Evolutionary conservation across 92 coral and sea anemone genomes (phyloP), one percentile per base, ranked within the genome.

Genomic region (Micromussa lordhowensis): DNA sequence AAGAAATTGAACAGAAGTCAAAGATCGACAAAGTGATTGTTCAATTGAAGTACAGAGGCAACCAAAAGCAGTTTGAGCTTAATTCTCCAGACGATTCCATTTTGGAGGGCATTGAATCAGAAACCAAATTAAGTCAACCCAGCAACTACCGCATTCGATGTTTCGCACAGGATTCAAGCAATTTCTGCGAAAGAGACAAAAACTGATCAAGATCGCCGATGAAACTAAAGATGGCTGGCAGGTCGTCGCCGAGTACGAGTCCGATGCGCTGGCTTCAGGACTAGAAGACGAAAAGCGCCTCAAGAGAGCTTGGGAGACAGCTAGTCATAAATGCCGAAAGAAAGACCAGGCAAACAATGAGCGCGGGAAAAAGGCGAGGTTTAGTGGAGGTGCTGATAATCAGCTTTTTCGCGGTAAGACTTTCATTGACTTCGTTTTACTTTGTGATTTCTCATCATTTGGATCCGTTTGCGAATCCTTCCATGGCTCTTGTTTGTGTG

Each of bases 11-110:
- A 55, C 28, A 64, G 55, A 85, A 76, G 12, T 7, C 49, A 19
- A 85, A 85, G 79, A 78, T 34, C 19, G 59, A 54, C 59, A 17
- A 54, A 8, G 59, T 8, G 0, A 17, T 54, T 54, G 19, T 11
- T 54, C 54, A 83, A 85, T 35, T 71, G 21, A 88, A 81, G 22
- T 81, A 19, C 82, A 88, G 82, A 69, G 88, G 87, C 24, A 81
- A 64, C 38, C 81, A 88, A 74, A 59, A 81, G 15, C 91, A 88
- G 53, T 88, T 88, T 81, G 91, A 88, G 88, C 55, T 68, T 19
- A 88, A 88, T 57, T 81, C 91, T 26, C 57, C 51, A 36, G 14
- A 68, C 0, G 81, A 66, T 14, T 35, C 79, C 57, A 68, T 19
- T 35, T 70, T 59, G 69, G 68, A 68, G 44, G 70, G 24, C 53